Evolutionary conservation across 2,113 vertebrate species (phyloP).

Genomic region (Xiphophorus couchianus): DNA sequence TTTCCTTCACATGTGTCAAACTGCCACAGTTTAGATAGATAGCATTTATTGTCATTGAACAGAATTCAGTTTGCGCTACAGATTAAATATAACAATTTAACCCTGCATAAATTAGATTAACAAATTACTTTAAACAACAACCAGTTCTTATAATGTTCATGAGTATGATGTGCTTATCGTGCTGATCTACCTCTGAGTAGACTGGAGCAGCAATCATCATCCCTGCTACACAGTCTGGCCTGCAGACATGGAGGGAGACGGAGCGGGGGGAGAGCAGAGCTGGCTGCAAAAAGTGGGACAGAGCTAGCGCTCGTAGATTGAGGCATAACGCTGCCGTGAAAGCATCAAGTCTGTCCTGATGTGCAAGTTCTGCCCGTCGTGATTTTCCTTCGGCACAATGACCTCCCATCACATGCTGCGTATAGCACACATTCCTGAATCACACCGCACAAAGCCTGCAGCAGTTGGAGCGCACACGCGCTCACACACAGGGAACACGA

Average conservation of each 20-base stretch:
- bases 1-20: slow-evolving; percentile 11
- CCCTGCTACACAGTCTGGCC: slow-evolving; percentile 41
- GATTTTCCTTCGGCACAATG: slow-evolving; percentile 58
- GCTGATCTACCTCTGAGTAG: slow-evolving; percentile 1
- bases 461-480: slow-evolving; percentile 21
- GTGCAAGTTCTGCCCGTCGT: slow-evolving; percentile 60
- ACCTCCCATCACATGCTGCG: slow-evolving; percentile 71
- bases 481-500: not conserved
- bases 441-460: slow-evolving; percentile 64
- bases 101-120: slow-evolving; percentile 2
- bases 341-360: slow-evolving; percentile 73
- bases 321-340: slow-evolving; percentile 53
- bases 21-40: too few species aligned
- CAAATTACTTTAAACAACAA: slow-evolving; percentile 12
- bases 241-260: slow-evolving; percentile 45
- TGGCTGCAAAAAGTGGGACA: slow-evolving; percentile 65
- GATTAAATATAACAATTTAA: not conserved
- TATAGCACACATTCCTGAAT: slow-evolving; percentile 72
- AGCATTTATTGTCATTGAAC: too few species aligned
- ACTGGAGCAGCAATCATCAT: slow-evolving; percentile 23
- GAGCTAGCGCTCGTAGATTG: slow-evolving; percentile 45
- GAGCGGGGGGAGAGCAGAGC: slow-evolving; percentile 21
- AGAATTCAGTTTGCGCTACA: not conserved
- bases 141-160: not conserved
- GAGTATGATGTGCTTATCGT: slow-evolving; percentile 28